phyloP scores from a whole-genome alignment of 2,888 invertebrate genomes.

The Odontomyia ornata region DNA sequence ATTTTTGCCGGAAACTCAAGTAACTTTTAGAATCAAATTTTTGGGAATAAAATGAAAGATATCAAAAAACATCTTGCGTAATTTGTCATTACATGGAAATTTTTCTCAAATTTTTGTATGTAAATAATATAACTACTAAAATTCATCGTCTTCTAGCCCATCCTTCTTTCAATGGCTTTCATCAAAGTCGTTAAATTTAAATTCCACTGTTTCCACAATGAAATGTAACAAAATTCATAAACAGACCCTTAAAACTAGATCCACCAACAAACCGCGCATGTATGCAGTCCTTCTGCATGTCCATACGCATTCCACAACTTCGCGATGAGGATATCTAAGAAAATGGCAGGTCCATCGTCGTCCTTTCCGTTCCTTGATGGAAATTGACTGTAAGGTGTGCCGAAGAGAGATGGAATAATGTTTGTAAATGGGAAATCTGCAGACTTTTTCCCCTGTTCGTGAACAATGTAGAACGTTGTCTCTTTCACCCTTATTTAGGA shows the following conservation, averaged over 20 bases:
- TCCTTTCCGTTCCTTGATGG: constrained; percentile 31
- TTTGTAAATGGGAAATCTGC: constrained; percentile 21
- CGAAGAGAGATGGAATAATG: constrained; percentile 29
- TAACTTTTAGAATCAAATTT: too few relatives aligned
- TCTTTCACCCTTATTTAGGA: constrained; percentile 9
- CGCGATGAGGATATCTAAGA: not conserved
- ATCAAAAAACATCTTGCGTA: too few relatives aligned
- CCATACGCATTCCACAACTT: not conserved
- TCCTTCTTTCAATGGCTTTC: too few relatives aligned
- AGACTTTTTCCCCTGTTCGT: constrained; percentile 14
- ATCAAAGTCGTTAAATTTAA: not conserved
- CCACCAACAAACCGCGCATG: constrained; percentile 30
- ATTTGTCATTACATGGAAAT: too few relatives aligned
- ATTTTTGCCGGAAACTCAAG: too few relatives aligned
- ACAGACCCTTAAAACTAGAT: not conserved
- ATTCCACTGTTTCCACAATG: not conserved
- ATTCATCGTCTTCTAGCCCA: too few relatives aligned
- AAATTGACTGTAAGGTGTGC: constrained; percentile 10
- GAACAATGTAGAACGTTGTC: not conserved
- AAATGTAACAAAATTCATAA: constrained; percentile 14
- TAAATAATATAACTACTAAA: too few relatives aligned
- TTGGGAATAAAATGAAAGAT: too few relatives aligned
- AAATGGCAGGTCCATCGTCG: not conserved
- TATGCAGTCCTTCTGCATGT: constrained; percentile 9
- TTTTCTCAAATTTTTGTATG: too few relatives aligned